Evolutionary conservation across 1,140 invertebrate genomes (phyloP).

Genomic region (Ditylenchus dipsaci): DNA sequence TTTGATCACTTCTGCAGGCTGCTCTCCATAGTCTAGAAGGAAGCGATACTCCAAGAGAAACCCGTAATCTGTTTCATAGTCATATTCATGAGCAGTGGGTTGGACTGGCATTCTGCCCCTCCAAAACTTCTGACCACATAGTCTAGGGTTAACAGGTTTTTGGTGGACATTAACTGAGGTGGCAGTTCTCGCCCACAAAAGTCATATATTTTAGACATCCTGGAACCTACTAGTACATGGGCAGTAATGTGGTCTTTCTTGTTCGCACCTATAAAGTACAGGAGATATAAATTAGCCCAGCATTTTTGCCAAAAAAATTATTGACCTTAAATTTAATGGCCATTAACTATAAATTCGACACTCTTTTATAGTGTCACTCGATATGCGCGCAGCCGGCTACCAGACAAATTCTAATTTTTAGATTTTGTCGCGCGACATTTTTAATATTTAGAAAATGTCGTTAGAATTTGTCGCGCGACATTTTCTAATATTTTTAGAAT

Average conservation of each 20-base stretch:
- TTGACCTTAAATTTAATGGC: too few relatives aligned
- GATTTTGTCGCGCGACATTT: too few relatives aligned
- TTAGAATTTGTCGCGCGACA: too few relatives aligned
- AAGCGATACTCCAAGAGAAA: slow-evolving; percentile 47
- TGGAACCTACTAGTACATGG: slow-evolving; percentile 52
- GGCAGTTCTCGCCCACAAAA: slow-evolving; percentile 51
- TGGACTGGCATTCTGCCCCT: slow-evolving; percentile 5
- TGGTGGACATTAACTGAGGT: slow-evolving; percentile 52
- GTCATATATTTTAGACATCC: slow-evolving; percentile 56
- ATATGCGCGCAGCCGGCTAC: too few relatives aligned
- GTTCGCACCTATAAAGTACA: slow-evolving; percentile 54
- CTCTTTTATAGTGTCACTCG: too few relatives aligned
- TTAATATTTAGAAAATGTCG: too few relatives aligned
- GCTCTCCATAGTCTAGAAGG: slow-evolving; percentile 47
- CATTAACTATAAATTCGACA: too few relatives aligned
- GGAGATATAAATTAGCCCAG: too few relatives aligned
- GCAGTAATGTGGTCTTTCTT: slow-evolving; percentile 51
- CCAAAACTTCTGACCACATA: slow-evolving; percentile 43
- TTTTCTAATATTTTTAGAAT: too few relatives aligned
- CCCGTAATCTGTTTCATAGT: slow-evolving; percentile 1
- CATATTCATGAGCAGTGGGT: background rate
- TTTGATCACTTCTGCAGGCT: slow-evolving; percentile 38
- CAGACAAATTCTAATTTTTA: too few relatives aligned
- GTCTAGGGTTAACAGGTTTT: slow-evolving; percentile 54
- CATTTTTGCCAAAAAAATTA: too few relatives aligned